Evolutionary conservation across 2,888 invertebrate species (phyloP).

Genomic region (Strigamia crassipes): DNA sequence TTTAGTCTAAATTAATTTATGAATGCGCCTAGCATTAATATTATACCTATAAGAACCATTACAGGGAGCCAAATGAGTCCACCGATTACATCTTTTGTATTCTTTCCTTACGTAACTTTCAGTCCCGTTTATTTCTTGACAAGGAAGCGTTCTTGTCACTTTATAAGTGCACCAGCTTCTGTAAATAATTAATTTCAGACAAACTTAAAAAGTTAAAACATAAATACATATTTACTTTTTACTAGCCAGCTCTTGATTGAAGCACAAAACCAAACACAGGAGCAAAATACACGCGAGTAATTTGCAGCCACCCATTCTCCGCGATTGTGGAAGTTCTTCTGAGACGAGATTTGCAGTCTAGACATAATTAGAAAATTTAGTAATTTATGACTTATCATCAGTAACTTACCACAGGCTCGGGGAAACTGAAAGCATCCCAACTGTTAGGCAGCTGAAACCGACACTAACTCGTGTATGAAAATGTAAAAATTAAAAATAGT

Average conservation of each 20-base stretch:
- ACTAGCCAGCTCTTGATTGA: neutral
- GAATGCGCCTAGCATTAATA: too few relatives aligned
- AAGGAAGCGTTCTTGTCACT: neutral
- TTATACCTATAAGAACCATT: neutral
- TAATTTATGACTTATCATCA: neutral
- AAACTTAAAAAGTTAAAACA: neutral
- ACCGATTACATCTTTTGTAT: neutral
- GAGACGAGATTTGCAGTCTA: neutral
- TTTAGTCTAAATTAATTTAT: too few relatives aligned
- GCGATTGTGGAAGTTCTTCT: neutral
- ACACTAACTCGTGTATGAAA: neutral
- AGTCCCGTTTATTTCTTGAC: neutral
- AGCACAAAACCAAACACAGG: neutral
- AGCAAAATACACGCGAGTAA: neutral
- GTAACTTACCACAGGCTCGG: too few relatives aligned
- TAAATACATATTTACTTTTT: neutral
- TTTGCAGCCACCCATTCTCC: neutral
- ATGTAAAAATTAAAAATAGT: slow-evolving; percentile 8
- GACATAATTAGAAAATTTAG: neutral
- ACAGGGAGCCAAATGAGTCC: neutral
- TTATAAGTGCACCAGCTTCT: neutral
- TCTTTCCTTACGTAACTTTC: neutral
- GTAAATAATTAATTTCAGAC: neutral
- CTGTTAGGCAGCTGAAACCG: neutral
- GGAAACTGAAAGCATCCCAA: too few relatives aligned